These are phyloP conservation scores for Ceratina japonica DNA, from an alignment of 1,140 invertebrate species.

Conservation along the genomic window DNA sequence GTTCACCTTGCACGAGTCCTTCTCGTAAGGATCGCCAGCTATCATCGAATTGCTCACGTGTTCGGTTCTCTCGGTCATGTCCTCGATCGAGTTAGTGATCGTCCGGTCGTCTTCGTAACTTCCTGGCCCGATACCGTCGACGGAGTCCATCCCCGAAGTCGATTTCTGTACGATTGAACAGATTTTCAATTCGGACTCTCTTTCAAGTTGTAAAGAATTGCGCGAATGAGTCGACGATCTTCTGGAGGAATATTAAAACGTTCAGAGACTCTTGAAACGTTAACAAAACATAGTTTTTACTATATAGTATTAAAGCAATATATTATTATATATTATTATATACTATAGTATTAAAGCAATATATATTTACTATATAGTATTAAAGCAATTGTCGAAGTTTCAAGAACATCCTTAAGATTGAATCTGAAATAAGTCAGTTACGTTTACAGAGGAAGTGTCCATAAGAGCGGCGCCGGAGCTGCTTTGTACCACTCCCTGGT, in stretches of 20 bases:
- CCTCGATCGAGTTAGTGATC: slow-evolving; percentile 44
- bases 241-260: no score
- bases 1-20: slow-evolving; percentile 32
- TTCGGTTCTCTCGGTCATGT: slow-evolving; percentile 19
- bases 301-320: no score
- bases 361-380: no score
- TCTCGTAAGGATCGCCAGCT: slow-evolving; percentile 15
- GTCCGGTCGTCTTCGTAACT: slow-evolving; percentile 56
- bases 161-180: slow-evolving; percentile 50
- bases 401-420: no score
- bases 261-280: no score
- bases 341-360: no score
- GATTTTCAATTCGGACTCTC: no score
- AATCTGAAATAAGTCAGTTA: slow-evolving; percentile 41
- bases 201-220: no score
- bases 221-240: no score
- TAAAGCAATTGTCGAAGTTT: no score
- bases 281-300: no score
- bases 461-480: slow-evolving; percentile 76
- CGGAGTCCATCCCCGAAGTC: slow-evolving; percentile 56
- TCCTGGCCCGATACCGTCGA: slow-evolving; percentile 49
- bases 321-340: no score
- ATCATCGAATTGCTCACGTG: background rate
- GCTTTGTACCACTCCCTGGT: slow-evolving; percentile 74
- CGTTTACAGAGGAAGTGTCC: slow-evolving; percentile 71